Conservation (phyloP, 2,797 vertebrate species). For the Tangara arthus region DNA sequence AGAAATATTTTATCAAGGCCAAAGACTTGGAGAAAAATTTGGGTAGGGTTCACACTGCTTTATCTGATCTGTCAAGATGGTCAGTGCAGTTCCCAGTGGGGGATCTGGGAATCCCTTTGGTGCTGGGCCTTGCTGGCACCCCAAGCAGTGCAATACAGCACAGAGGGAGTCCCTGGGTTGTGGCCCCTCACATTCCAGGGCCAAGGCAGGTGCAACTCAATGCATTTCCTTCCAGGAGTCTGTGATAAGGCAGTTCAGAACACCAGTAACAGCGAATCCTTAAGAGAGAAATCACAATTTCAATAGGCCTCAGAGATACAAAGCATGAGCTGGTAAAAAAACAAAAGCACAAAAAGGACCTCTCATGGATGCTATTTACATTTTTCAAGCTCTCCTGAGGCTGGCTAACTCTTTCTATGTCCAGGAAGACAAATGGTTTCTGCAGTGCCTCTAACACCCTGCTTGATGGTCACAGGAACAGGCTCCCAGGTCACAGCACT, state of each 20-base stretch:
- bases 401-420: neutral
- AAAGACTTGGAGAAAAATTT: neutral
- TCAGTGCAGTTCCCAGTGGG: neutral
- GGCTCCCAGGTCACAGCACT: neutral
- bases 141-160: fast-evolving
- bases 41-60: fast-evolving
- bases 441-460: neutral
- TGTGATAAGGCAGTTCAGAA: neutral
- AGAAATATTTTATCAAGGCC: neutral
- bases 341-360: neutral
- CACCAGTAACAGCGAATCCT: neutral
- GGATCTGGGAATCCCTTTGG: neutral
- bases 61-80: neutral
- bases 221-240: neutral
- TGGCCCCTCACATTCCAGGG: neutral
- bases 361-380: neutral
- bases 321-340: neutral
- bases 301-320: neutral
- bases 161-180: neutral
- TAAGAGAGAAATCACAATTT: neutral
- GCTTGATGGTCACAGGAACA: neutral
- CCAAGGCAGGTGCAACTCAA: neutral
- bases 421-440: neutral
- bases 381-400: neutral
- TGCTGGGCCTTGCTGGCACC: neutral